These are phyloP conservation scores for Drosophila virilis DNA, from an alignment of 1,140 invertebrate species.

Conservation along the genomic window DNA sequence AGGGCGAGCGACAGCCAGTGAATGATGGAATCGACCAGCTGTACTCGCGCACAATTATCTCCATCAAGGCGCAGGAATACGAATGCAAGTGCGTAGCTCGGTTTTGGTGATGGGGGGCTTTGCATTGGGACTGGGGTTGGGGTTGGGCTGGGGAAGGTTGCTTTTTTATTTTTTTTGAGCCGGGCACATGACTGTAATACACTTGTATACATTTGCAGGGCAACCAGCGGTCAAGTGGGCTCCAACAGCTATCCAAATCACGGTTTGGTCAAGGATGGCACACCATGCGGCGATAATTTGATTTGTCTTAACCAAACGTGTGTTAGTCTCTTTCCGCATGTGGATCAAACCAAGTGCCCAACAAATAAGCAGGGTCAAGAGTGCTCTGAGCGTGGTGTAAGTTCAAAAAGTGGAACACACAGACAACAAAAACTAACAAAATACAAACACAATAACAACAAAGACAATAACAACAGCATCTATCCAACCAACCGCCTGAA, in stretches of 20 bases:
- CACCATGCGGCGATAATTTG: constrained; percentile 95
- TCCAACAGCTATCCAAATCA: constrained; percentile 88
- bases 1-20: constrained; percentile 91
- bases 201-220: constrained; percentile 85
- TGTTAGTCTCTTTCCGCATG: constrained; percentile 91
- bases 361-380: constrained; percentile 94
- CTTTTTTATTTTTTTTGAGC: not conserved
- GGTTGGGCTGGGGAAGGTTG: not conserved
- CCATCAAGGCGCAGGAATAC: constrained; percentile 92
- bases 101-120: not conserved
- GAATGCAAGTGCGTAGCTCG: constrained; percentile 94
- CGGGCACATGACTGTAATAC: not conserved
- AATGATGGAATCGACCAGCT: constrained; percentile 91
- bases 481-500: constrained; percentile 4
- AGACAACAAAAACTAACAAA: constrained; percentile 9
- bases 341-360: constrained; percentile 94
- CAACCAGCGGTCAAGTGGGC: constrained; percentile 88
- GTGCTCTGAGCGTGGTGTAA: constrained; percentile 97
- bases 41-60: constrained; percentile 93
- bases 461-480: not conserved
- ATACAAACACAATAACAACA: not conserved
- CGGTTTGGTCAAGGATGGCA: constrained; percentile 94
- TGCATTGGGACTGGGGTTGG: not conserved
- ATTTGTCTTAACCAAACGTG: constrained; percentile 98
- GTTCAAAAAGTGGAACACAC: constrained; percentile 75